phyloP scores from a whole-genome alignment of 2,113 vertebrate genomes.

The Triplophysa rosa region DNA sequence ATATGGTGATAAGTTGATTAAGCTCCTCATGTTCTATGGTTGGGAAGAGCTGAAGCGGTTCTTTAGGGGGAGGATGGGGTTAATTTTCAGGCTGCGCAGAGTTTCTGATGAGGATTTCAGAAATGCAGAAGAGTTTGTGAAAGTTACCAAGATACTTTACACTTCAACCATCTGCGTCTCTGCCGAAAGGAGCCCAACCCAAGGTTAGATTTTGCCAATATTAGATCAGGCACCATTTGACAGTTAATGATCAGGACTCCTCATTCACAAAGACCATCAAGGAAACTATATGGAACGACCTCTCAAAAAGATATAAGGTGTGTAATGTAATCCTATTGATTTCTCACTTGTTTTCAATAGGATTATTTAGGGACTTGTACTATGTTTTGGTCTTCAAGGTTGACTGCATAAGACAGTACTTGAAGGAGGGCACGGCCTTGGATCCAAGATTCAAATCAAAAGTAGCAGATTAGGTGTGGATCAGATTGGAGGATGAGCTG shows the following conservation, averaged over 20 bases:
- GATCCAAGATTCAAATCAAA: too few relatives aligned
- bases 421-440: background rate
- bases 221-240: background rate
- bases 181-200: background rate
- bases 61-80: too few relatives aligned
- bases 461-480: slow-evolving; percentile 1
- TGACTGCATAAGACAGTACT: background rate
- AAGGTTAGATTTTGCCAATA: background rate
- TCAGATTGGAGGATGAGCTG: background rate
- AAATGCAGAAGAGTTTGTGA: too few relatives aligned
- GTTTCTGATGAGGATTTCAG: too few relatives aligned
- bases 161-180: background rate
- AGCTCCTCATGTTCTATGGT: too few relatives aligned
- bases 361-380: background rate
- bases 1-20: too few relatives aligned
- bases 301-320: background rate
- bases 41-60: too few relatives aligned
- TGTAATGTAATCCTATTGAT: background rate
- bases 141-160: too few relatives aligned
- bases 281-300: slow-evolving; percentile 4
- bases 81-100: too few relatives aligned
- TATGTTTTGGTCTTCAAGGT: background rate
- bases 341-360: background rate
- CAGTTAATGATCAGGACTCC: background rate
- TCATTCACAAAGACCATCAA: slow-evolving; percentile 4